Percentiles rank a stretch among this genome's conserved stretches.
These are phyloP conservation scores for Sphenodon punctatus DNA, from an alignment of 2,797 vertebrate species.

Conservation along the genomic window DNA sequence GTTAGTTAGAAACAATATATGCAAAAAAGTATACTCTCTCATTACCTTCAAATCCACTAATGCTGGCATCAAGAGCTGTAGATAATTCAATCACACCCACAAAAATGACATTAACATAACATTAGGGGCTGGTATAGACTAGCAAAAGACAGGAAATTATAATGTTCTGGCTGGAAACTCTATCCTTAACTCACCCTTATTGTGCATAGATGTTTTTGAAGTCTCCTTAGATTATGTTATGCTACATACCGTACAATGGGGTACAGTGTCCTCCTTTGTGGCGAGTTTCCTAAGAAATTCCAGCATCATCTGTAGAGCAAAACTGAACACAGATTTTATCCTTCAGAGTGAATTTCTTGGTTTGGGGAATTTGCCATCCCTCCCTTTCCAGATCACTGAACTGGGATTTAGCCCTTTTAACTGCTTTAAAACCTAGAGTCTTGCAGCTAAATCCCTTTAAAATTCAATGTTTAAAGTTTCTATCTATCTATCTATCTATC, in stretches of 20 bases:
- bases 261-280: not conserved
- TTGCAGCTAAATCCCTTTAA: not conserved
- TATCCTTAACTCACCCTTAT: slow-evolving; percentile 42
- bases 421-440: not conserved
- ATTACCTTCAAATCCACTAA: slow-evolving; percentile 25
- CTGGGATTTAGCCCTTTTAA: not conserved
- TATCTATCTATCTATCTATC: too few species aligned
- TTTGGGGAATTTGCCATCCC: not conserved
- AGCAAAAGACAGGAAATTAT: slow-evolving; percentile 58
- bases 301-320: not conserved
- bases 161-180: slow-evolving; percentile 56
- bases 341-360: slow-evolving; percentile 4
- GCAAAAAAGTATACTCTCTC: slow-evolving; percentile 6
- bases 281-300: slow-evolving; percentile 38
- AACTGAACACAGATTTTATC: not conserved
- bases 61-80: not conserved
- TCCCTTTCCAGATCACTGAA: not conserved
- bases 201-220: not conserved
- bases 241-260: slow-evolving; percentile 6
- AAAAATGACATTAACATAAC: slow-evolving; percentile 54
- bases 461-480: not conserved
- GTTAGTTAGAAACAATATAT: slow-evolving; percentile 6
- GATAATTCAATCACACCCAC: slow-evolving; percentile 49
- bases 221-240: slow-evolving; percentile 12
- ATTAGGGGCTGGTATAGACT: slow-evolving; percentile 43